A percentile compares a stretch with the other conserved stretches of the same genome.
Conservation (phyloP, 2,888 invertebrate species). For the Quadriops clusia region DNA sequence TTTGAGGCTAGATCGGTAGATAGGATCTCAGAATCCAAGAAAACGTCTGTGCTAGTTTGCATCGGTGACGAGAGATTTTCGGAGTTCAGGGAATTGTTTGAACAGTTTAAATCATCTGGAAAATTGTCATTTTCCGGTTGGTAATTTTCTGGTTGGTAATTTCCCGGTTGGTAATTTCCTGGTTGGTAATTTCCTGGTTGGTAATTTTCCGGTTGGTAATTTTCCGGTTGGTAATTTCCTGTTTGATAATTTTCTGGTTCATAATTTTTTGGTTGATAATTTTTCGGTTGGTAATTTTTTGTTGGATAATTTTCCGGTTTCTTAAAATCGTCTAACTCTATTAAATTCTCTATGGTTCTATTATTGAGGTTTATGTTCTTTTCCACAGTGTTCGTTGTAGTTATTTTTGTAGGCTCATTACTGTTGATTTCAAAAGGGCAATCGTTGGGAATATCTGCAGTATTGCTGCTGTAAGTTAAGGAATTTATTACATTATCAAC, state of each 20-base stretch:
- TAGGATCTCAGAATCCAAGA: conserved; percentile 35
- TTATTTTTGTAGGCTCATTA: too few species aligned
- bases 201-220: background rate
- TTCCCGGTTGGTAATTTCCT: conserved; percentile 1
- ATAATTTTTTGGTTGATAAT: too few species aligned
- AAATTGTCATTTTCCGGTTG: conserved; percentile 4
- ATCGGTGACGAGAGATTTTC: conserved; percentile 39
- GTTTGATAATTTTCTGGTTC: too few species aligned
- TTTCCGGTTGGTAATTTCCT: background rate
- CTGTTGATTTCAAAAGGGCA: too few species aligned
- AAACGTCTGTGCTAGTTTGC: conserved; percentile 39
- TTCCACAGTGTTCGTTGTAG: too few species aligned
- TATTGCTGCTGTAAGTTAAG: too few species aligned
- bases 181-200: background rate
- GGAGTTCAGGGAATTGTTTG: conserved; percentile 36
- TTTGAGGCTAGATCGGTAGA: conserved; percentile 35
- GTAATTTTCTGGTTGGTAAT: conserved; percentile 8
- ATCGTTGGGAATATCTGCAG: too few species aligned
- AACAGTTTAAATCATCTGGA: conserved; percentile 31
- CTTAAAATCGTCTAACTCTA: conserved; percentile 11
- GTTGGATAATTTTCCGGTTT: conserved; percentile 13
- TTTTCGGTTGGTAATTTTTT: too few species aligned
- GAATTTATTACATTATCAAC: too few species aligned
- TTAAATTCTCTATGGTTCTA: too few species aligned
- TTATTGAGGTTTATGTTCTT: too few species aligned